Evolutionary conservation across 2,797 vertebrate species (phyloP).

Genomic region (Neosilurus mollespiculum): DNA sequence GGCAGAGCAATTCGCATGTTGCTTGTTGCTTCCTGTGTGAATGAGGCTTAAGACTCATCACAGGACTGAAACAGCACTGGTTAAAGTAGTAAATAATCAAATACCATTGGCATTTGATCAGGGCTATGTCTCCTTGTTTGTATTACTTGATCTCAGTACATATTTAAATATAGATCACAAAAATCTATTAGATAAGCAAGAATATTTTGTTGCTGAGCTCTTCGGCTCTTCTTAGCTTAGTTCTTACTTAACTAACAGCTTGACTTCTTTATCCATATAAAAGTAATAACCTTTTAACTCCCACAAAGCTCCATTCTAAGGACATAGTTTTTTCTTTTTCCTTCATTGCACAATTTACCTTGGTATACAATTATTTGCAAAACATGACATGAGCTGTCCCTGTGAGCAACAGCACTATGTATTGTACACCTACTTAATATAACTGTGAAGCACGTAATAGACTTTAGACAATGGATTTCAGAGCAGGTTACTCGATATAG

Average conservation of each 20-base stretch:
- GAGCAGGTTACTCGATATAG: no score
- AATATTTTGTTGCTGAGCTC: background rate
- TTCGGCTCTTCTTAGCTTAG: background rate
- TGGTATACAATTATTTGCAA: background rate
- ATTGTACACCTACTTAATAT: background rate
- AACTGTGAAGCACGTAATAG: no score
- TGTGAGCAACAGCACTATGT: background rate
- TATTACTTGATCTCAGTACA: background rate
- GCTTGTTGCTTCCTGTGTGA: no score
- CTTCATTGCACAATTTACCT: background rate
- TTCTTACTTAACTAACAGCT: background rate
- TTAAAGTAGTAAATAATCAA: background rate
- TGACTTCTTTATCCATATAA: background rate
- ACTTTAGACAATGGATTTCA: background rate
- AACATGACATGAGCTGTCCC: background rate
- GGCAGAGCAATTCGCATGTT: no score
- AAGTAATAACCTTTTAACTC: background rate
- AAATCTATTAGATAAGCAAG: background rate
- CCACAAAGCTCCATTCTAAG: background rate
- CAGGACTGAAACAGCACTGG: background rate
- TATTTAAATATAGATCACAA: background rate
- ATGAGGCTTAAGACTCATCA: background rate
- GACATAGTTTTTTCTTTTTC: background rate
- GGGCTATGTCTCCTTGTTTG: background rate
- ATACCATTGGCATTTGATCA: background rate